Conservation (phyloP, 2,797 vertebrate genomes). For the Tolypeutes matacus region DNA sequence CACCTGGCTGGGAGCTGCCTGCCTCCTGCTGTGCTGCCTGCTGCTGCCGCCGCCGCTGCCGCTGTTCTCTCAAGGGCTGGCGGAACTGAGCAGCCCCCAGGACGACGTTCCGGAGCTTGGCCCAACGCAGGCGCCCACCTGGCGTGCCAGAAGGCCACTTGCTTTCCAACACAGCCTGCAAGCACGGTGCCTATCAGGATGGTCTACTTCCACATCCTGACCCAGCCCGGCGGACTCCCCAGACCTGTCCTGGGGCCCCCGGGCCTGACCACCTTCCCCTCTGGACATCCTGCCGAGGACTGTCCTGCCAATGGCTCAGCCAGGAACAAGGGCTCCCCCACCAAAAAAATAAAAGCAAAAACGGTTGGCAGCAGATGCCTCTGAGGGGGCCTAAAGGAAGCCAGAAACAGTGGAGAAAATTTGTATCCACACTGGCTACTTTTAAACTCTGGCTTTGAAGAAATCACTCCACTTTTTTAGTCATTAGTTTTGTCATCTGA, state of each 20-base stretch:
- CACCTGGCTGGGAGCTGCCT: constrained; percentile 74
- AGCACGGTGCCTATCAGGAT: background rate
- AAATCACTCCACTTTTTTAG: background rate
- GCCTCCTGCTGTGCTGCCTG: constrained; percentile 60
- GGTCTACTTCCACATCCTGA: background rate
- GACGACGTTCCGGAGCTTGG: constrained; percentile 95
- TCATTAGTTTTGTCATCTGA: background rate
- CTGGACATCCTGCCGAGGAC: background rate
- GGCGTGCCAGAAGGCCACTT: constrained; percentile 96
- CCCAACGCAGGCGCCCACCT: constrained; percentile 94
- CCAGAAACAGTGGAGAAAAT: background rate
- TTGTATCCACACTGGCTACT: background rate
- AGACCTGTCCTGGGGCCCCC: background rate
- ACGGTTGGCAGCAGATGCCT: background rate
- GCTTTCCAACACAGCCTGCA: constrained; percentile 96
- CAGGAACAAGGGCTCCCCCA: background rate
- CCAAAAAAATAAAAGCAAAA: background rate
- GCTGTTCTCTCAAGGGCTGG: constrained; percentile 91
- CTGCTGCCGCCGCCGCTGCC: constrained; percentile 89
- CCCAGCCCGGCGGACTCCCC: background rate
- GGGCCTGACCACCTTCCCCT: background rate
- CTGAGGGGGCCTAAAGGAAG: background rate
- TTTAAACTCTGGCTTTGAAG: constrained; percentile 21
- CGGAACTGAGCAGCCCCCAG: constrained; percentile 96
- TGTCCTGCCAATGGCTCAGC: background rate